Evolutionary conservation across 1,140 invertebrate species (phyloP).

Genomic region (Aphaenogaster floridana): DNA sequence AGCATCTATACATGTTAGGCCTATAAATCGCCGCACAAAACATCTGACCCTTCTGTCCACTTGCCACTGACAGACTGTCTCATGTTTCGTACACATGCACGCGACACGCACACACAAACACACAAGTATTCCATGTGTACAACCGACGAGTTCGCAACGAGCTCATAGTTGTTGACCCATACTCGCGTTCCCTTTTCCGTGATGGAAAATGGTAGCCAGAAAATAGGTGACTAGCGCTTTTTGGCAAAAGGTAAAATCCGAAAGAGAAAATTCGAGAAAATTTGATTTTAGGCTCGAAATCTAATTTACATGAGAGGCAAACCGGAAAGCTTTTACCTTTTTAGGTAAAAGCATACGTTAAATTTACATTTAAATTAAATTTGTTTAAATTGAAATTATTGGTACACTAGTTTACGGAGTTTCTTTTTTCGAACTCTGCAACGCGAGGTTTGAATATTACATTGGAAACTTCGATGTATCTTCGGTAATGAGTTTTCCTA

Average conservation of each 20-base stretch:
- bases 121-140: background rate
- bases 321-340: background rate
- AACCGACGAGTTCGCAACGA: constrained; percentile 33
- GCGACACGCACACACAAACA: background rate
- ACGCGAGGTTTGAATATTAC: constrained; percentile 29
- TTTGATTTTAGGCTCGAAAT: background rate
- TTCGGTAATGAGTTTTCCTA: constrained; percentile 41
- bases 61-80: constrained; percentile 34
- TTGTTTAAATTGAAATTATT: constrained; percentile 30
- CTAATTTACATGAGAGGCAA: background rate
- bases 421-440: constrained; percentile 1
- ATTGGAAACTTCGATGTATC: constrained; percentile 14
- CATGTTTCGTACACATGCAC: background rate
- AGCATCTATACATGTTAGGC: background rate
- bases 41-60: constrained; percentile 51
- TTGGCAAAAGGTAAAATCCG: background rate
- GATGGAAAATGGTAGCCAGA: background rate
- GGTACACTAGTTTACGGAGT: background rate
- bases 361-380: constrained; percentile 45
- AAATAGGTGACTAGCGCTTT: background rate
- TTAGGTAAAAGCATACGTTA: background rate
- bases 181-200: background rate
- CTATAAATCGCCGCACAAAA: constrained; percentile 52
- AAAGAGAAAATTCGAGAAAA: constrained; percentile 3
- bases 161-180: constrained; percentile 23